phyloP scores from a whole-genome alignment of 2,797 vertebrate species.

The Danio albolineatus region DNA sequence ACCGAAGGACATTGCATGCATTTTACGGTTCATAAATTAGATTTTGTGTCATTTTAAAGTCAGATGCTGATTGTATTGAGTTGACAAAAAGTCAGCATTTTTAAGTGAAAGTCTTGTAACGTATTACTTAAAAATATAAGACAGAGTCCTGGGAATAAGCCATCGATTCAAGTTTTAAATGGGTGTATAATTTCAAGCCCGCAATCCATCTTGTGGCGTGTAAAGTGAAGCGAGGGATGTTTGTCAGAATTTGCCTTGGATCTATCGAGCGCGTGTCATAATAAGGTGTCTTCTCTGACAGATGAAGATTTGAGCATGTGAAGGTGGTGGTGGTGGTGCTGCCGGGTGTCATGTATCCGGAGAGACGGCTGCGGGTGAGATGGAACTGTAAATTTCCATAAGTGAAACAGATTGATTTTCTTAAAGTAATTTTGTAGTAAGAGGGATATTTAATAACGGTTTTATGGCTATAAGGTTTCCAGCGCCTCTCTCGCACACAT shows the following conservation, averaged over 20 bases:
- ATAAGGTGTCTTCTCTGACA: slow-evolving; percentile 48
- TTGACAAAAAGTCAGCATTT: slow-evolving; percentile 5
- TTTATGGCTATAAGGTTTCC: slow-evolving; percentile 52
- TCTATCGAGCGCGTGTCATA: slow-evolving; percentile 46
- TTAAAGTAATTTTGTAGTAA: slow-evolving; percentile 56
- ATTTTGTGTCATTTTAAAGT: not conserved
- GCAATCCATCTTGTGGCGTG: slow-evolving; percentile 38
- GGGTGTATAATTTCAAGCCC: slow-evolving; percentile 13
- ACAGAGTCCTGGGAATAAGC: slow-evolving; percentile 10
- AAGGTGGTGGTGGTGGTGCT: slow-evolving; percentile 24
- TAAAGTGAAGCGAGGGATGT: slow-evolving; percentile 49
- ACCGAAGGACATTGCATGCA: not conserved
- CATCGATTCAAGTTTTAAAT: slow-evolving; percentile 28
- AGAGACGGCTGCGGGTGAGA: slow-evolving; percentile 42
- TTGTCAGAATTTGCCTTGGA: slow-evolving; percentile 45
- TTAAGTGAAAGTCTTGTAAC: slow-evolving; percentile 1
- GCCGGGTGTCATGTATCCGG: slow-evolving; percentile 32
- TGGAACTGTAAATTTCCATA: slow-evolving; percentile 54
- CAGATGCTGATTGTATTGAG: not conserved
- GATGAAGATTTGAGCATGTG: slow-evolving; percentile 49
- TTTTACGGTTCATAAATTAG: slow-evolving; percentile 4
- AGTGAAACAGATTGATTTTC: slow-evolving; percentile 59
- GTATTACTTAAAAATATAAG: slow-evolving; percentile 29
- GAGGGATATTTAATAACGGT: slow-evolving; percentile 50
- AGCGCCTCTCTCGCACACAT: not conserved